Percentiles rank a stretch among this genome's conserved stretches.
These are phyloP conservation scores for Prietella phreatophila DNA, from an alignment of 2,113 vertebrate species.

Conservation along the genomic window DNA sequence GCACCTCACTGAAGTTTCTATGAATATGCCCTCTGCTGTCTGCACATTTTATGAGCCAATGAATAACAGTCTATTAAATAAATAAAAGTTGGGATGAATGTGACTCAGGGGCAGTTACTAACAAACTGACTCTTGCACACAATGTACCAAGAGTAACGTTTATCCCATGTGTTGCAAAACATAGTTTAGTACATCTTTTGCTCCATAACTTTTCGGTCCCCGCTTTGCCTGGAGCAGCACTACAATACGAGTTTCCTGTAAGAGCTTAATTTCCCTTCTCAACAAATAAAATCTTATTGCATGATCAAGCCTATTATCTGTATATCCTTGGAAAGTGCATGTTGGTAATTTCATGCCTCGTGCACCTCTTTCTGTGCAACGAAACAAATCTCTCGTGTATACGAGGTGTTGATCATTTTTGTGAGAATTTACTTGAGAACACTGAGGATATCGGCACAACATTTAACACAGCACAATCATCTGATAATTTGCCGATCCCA, in stretches of 20 bases:
- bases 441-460: not conserved
- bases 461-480: not conserved
- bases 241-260: not conserved
- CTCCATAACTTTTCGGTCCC: not conserved
- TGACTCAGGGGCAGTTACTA: not conserved
- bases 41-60: not conserved
- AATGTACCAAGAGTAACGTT: not conserved
- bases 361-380: not conserved
- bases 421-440: not conserved
- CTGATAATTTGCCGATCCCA: not conserved
- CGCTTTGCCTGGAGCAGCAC: not conserved
- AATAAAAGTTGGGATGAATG: conserved; percentile 2
- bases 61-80: conserved; percentile 2
- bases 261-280: conserved; percentile 12
- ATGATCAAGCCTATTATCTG: not conserved
- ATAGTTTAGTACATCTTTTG: not conserved
- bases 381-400: not conserved
- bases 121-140: not conserved
- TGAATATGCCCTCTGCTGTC: not conserved
- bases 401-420: not conserved
- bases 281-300: conserved; percentile 1
- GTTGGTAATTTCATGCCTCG: not conserved
- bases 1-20: not conserved
- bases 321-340: not conserved
- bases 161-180: not conserved